Conservation (phyloP, 2,113 vertebrate genomes). For the Triplophysa dalaica region DNA sequence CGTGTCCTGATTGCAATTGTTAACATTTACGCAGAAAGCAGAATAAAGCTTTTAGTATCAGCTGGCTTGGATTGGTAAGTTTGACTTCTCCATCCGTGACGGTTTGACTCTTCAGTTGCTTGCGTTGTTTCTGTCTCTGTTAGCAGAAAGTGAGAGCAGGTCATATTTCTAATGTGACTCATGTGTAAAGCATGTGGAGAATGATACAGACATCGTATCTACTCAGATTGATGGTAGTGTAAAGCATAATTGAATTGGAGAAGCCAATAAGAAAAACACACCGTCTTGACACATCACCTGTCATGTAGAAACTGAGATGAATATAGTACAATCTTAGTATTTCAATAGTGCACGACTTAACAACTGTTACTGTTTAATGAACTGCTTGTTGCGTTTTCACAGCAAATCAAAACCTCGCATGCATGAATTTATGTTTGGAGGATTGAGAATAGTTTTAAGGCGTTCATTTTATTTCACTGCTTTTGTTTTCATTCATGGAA, state of each 20-base stretch:
- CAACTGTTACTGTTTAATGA: background rate
- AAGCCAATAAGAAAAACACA: constrained; percentile 15
- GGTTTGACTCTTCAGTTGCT: constrained; percentile 29
- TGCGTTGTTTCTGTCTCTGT: background rate
- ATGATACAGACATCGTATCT: constrained; percentile 45
- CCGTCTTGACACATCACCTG: constrained; percentile 13
- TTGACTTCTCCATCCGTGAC: constrained; percentile 13
- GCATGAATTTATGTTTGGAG: background rate
- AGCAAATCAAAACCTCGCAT: background rate
- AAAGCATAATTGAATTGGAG: constrained; percentile 20
- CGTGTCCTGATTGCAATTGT: background rate
- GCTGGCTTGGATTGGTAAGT: too few relatives aligned
- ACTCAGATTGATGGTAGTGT: constrained; percentile 31
- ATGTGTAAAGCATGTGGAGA: constrained; percentile 55
- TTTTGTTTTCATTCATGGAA: too few relatives aligned
- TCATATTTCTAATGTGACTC: constrained; percentile 57
- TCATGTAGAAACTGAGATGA: background rate
- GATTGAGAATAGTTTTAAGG: background rate
- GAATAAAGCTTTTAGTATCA: too few relatives aligned
- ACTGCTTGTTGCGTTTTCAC: too few relatives aligned
- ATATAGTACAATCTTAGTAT: background rate
- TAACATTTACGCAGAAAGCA: too few relatives aligned
- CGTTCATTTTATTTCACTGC: too few relatives aligned
- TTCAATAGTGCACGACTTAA: background rate
- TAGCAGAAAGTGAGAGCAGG: constrained; percentile 2